phyloP scores from a whole-genome alignment of 2,113 vertebrate genomes.

The Aspiorhynchus laticeps region DNA sequence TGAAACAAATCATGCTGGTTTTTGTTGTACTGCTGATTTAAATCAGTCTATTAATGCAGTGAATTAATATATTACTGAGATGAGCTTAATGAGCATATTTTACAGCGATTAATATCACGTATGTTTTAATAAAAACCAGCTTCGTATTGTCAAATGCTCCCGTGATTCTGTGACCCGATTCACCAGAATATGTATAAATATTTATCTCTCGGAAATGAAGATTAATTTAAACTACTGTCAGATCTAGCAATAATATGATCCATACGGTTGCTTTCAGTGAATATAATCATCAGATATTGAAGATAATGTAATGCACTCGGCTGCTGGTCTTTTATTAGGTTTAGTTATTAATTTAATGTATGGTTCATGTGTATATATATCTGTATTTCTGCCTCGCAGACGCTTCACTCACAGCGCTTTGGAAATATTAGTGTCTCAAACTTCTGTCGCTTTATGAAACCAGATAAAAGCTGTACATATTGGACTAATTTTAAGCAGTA shows the following conservation, averaged over 20 bases:
- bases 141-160: not conserved
- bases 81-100: too few species aligned
- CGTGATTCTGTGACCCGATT: not conserved
- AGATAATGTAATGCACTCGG: conserved; percentile 3
- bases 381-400: not conserved
- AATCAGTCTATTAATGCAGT: not conserved
- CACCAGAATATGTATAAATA: not conserved
- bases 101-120: too few species aligned
- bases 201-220: not conserved
- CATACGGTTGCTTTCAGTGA: not conserved
- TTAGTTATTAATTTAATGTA: not conserved
- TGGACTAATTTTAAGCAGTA: conserved; percentile 41
- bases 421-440: not conserved
- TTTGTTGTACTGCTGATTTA: not conserved
- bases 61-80: not conserved
- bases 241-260: conserved; percentile 71
- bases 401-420: not conserved
- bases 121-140: not conserved
- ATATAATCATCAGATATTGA: not conserved
- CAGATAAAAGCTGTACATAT: conserved; percentile 40
- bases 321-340: not conserved
- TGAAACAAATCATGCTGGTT: not conserved
- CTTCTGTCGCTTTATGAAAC: not conserved
- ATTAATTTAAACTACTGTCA: conserved; percentile 4
- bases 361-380: not conserved